phyloP scores from a whole-genome alignment of 2,797 vertebrate species.

The Sebastes cheni region DNA sequence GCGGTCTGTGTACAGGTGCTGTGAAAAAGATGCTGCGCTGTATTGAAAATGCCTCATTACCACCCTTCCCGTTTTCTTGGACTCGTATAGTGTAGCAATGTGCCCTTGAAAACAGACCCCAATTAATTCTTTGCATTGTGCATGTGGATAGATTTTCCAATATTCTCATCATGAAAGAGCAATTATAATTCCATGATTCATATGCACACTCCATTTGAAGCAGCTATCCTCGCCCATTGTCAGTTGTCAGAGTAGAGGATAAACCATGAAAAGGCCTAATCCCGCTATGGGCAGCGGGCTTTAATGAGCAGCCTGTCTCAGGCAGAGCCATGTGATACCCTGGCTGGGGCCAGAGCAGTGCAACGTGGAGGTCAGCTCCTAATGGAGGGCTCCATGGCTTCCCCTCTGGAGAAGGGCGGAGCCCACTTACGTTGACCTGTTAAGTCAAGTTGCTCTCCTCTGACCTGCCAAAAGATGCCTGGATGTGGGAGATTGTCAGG shows the following conservation, averaged over 20 bases:
- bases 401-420: constrained; percentile 81
- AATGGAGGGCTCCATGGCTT: constrained; percentile 81
- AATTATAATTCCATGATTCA: constrained; percentile 82
- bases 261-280: constrained; percentile 83
- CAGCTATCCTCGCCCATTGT: constrained; percentile 75
- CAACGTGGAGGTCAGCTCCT: constrained; percentile 77
- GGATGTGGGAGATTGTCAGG: constrained; percentile 72
- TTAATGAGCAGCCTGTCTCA: constrained; percentile 83
- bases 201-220: constrained; percentile 77
- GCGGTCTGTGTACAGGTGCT: constrained; percentile 46
- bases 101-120: constrained; percentile 80
- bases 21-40: constrained; percentile 44
- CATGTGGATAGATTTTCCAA: constrained; percentile 77
- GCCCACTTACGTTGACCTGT: constrained; percentile 82
- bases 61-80: constrained; percentile 60
- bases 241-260: constrained; percentile 80
- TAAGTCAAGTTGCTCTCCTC: constrained; percentile 84
- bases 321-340: constrained; percentile 78
- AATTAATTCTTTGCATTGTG: constrained; percentile 80
- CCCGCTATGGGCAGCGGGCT: constrained; percentile 76
- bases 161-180: constrained; percentile 82
- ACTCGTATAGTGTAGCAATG: constrained; percentile 69
- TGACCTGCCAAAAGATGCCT: constrained; percentile 80
- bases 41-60: constrained; percentile 73
- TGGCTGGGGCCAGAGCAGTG: constrained; percentile 73